These are phyloP conservation scores for Uromys caudimaculatus DNA, from an alignment of 2,797 vertebrate species.

Conservation along the genomic window DNA sequence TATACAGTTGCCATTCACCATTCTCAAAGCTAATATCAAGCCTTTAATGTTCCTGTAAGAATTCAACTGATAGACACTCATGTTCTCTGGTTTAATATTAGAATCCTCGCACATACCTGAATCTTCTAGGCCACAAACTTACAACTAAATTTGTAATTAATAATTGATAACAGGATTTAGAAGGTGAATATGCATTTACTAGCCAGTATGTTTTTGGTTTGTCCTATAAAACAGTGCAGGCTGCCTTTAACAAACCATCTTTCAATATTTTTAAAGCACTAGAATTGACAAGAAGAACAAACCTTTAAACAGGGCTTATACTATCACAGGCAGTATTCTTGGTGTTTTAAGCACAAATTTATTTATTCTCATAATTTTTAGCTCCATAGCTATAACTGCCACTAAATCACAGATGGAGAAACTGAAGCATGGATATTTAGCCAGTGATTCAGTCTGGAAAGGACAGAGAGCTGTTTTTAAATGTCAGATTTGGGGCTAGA, in stretches of 20 bases:
- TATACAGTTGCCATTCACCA: not conserved
- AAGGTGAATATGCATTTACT: conserved; percentile 8
- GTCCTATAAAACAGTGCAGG: not conserved
- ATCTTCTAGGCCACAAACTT: not conserved
- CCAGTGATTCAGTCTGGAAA: not conserved
- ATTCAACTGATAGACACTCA: conserved; percentile 11
- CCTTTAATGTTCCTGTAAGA: conserved; percentile 41
- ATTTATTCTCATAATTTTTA: conserved; percentile 22
- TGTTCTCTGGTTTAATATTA: not conserved
- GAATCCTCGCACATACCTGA: not conserved
- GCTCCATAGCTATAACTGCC: not conserved
- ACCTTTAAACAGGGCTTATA: conserved; percentile 23
- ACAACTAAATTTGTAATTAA: not conserved
- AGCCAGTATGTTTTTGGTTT: conserved; percentile 47
- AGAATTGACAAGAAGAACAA: not conserved
- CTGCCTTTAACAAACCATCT: not conserved
- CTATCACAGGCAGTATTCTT: not conserved
- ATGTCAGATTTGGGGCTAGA: not conserved
- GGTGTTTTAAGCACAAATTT: conserved; percentile 32
- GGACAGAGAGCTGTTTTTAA: not conserved
- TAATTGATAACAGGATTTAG: not conserved
- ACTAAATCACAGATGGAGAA: not conserved
- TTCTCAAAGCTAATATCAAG: not conserved
- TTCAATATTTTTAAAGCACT: conserved; percentile 12
- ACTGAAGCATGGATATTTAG: not conserved